Conservation (phyloP, 2,113 vertebrate species). For the Phodopus roborovskii region DNA sequence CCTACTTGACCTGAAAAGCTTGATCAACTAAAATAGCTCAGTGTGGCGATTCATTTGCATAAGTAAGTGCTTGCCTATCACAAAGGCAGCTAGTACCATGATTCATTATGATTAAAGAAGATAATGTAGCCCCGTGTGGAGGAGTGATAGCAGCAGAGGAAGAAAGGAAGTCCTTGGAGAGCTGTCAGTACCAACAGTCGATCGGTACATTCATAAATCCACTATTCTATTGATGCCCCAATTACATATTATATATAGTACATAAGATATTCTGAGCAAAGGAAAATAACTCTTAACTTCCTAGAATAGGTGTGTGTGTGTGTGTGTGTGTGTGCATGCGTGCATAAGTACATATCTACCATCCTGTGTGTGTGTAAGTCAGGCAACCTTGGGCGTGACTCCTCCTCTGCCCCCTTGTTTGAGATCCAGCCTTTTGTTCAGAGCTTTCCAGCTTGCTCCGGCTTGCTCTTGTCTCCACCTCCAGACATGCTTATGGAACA, state of each 20-base stretch:
- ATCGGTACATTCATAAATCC: slow-evolving; percentile 1
- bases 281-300: background rate
- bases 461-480: background rate
- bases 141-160: background rate
- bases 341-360: background rate
- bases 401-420: too few species aligned
- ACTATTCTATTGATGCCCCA: background rate
- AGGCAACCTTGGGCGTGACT: background rate
- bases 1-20: slow-evolving; percentile 41
- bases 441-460: background rate
- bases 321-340: background rate
- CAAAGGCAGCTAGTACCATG: background rate
- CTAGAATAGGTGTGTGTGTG: background rate
- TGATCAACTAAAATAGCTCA: slow-evolving; percentile 31
- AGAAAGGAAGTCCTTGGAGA: background rate
- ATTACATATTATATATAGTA: background rate
- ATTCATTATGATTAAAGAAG: background rate
- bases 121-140: background rate
- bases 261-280: background rate
- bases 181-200: background rate
- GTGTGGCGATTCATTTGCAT: slow-evolving; percentile 39
- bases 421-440: too few species aligned
- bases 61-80: slow-evolving; percentile 59
- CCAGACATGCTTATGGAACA: too few species aligned
- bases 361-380: background rate